Evolutionary conservation across 2,888 invertebrate genomes (phyloP).

Genomic region (Ormyrus thymus): DNA sequence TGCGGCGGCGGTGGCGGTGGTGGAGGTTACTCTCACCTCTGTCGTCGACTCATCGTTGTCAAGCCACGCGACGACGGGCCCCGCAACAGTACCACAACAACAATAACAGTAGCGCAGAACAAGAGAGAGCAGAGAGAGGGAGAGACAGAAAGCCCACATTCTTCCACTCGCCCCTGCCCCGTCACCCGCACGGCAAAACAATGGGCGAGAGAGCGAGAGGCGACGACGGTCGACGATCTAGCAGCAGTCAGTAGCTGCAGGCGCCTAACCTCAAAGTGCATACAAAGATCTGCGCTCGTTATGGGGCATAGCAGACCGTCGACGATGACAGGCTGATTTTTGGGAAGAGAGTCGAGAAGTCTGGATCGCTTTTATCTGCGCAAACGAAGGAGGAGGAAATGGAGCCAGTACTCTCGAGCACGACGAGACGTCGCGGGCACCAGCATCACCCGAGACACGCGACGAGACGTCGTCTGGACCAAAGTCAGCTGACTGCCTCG

Average conservation of each 20-base stretch:
- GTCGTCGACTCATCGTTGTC: slow-evolving; percentile 42
- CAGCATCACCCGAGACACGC: slow-evolving; percentile 73
- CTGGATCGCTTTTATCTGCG: neutral
- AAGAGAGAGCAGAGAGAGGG: slow-evolving; percentile 10
- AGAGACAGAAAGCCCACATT: no score
- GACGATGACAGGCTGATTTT: neutral
- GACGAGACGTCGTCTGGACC: slow-evolving; percentile 69
- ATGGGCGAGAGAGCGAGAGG: no score
- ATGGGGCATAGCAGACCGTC: neutral
- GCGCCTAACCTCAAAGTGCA: slow-evolving; percentile 30
- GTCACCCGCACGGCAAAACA: no score
- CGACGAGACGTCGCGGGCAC: slow-evolving; percentile 72
- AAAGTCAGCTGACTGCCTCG: slow-evolving; percentile 41
- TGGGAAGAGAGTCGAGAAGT: neutral
- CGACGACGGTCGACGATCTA: no score
- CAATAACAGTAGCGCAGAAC: slow-evolving; percentile 7
- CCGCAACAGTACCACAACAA: slow-evolving; percentile 1
- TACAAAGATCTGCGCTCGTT: no score
- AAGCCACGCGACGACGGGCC: neutral
- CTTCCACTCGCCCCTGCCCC: no score
- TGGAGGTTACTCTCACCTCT: slow-evolving; percentile 71
- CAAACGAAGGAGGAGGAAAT: slow-evolving; percentile 57
- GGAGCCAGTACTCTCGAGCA: slow-evolving; percentile 68
- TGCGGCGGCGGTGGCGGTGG: slow-evolving; percentile 76
- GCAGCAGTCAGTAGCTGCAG: neutral